Base-by-base conservation (phyloP, 2,113 vertebrate species). In the Rynchops niger region DNA sequence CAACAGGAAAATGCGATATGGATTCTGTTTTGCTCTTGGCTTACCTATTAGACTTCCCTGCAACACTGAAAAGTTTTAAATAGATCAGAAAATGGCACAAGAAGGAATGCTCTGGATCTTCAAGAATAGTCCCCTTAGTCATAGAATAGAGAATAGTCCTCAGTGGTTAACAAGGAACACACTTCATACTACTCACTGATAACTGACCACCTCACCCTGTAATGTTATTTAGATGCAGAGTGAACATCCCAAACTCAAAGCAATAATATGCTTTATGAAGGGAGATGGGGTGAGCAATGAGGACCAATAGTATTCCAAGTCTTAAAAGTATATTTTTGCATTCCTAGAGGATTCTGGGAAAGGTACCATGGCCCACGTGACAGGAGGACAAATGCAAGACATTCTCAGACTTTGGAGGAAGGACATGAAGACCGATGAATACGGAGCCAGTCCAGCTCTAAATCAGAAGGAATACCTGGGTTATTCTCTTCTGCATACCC, bases 301-400 rank as follows among this genome's bases (percentile, higher is more conserved):
- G 13, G 73, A 36, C 3, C 5, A 6, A 9, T 2, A 43, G 21
- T 26, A 65, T 21, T 16, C 10, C 17, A 21, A 5, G 9, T 30
- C 12, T 67, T 63, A 38, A 47, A 72, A 66, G 3, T 14, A 12
- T 52, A 30, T 40, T 49, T 80, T 7, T 27, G 7, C 6, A 25
- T 66, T 85, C 32, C 32, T 73, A 61, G 43, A 65, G 15, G 14
- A 40, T 45, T 12, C 36, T 29, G 16, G n/a, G 32, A 15, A 74
- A 74, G n/a, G 5, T 15, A 7, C 5, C 45, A 4, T 2, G 6
- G 4, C 9, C 12, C 8, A 21, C 15, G 7, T 0, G 22, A 23
- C 63, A n/a, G 56, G 14, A 80, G 12, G 47, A 80, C 69, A 45
- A 74, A 67, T 32, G 36, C 18, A 34, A 63, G 62, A 50, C 2